Conservation (phyloP, 2,113 vertebrate species). For the Eulemur rufifrons region DNA sequence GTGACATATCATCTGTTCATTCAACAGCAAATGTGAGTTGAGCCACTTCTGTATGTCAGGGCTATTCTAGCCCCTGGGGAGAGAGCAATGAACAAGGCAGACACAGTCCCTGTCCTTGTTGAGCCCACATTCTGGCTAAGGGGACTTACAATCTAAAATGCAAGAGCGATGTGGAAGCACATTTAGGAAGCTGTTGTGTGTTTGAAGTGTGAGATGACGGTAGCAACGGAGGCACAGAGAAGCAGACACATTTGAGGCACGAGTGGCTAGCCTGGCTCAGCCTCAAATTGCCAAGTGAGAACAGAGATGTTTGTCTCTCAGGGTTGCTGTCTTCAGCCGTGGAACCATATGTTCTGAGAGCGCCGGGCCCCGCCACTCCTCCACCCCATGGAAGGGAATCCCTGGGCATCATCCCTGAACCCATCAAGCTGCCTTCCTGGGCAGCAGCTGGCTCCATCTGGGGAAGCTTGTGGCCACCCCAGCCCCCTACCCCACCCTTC, state of each 20-base stretch:
- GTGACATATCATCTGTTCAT: neutral
- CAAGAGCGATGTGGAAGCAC: neutral
- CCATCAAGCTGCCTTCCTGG: neutral
- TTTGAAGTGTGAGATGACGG: neutral
- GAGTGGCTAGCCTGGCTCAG: constrained; percentile 50
- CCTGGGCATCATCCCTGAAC: neutral
- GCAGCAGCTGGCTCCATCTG: neutral
- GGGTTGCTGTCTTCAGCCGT: constrained; percentile 1
- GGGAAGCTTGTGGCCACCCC: neutral
- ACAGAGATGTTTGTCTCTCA: constrained; percentile 22
- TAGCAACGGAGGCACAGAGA: neutral
- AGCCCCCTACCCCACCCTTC: neutral
- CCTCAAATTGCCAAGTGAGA: constrained; percentile 46
- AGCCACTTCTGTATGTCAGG: neutral
- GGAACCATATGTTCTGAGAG: constrained; percentile 14
- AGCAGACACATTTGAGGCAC: constrained; percentile 54
- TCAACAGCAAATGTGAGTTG: neutral
- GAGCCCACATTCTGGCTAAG: neutral
- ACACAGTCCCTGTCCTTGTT: neutral
- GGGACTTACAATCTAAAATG: neutral
- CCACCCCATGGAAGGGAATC: neutral
- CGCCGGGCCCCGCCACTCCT: neutral
- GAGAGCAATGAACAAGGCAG: neutral
- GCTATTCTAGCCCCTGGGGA: neutral
- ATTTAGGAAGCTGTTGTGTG: neutral